These are phyloP conservation scores for Steatocranus sp. DNA, from an alignment of 2,797 vertebrate genomes.

Conservation along the genomic window DNA sequence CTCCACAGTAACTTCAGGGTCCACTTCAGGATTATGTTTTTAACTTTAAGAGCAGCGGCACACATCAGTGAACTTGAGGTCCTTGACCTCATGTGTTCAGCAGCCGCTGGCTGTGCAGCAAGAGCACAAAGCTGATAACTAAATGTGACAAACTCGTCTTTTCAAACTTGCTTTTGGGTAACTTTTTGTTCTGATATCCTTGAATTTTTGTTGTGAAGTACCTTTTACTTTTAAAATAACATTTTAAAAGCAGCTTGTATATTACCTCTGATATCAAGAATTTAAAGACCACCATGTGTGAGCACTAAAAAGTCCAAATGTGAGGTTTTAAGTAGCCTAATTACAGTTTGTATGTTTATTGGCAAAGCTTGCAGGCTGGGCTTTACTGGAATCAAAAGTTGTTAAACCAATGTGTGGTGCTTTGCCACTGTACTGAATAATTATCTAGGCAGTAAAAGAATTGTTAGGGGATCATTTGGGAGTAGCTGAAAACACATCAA, in stretches of 20 bases:
- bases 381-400: conserved; percentile 59
- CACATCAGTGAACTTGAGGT: background rate
- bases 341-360: conserved; percentile 54
- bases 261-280: background rate
- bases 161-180: background rate
- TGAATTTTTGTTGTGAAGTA: background rate
- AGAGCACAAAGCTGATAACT: background rate
- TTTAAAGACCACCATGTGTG: conserved; percentile 44
- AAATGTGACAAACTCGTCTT: background rate
- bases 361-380: conserved; percentile 23
- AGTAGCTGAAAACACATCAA: conserved; percentile 38
- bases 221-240: background rate
- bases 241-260: background rate
- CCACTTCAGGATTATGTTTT: background rate
- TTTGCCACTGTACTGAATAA: conserved; percentile 54
- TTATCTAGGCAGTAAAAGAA: conserved; percentile 65
- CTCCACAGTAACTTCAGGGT: background rate
- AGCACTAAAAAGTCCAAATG: conserved; percentile 12
- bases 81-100: background rate
- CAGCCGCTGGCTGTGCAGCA: background rate
- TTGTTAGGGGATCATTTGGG: conserved; percentile 53
- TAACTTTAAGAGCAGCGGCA: background rate
- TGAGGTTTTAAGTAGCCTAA: conserved; percentile 40
- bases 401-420: conserved; percentile 59
- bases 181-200: background rate